Conservation (phyloP, 1,140 invertebrate species). For the Aculops lycopersici region DNA sequence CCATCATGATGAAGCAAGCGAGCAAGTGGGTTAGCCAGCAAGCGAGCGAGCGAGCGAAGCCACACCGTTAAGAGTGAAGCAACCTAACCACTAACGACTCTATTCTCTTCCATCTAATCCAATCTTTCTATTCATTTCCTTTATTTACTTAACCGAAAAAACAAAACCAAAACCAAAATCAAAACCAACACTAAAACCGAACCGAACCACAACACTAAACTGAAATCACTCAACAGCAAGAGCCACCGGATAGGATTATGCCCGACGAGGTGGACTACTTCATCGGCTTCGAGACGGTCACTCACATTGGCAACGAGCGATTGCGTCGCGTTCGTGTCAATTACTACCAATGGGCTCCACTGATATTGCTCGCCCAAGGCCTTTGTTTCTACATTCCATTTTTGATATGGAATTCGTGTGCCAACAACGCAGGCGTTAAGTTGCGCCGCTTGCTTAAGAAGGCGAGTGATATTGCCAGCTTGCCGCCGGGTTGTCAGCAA, state of each 20-base stretch:
- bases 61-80: too few species aligned
- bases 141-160: too few species aligned
- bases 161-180: too few species aligned
- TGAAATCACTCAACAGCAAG: too few species aligned
- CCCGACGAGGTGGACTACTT: slow-evolving; percentile 13
- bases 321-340: slow-evolving; percentile 14
- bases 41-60: too few species aligned
- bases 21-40: too few species aligned
- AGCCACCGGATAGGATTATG: slow-evolving; percentile 11
- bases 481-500: slow-evolving; percentile 17
- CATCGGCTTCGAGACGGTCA: slow-evolving; percentile 9
- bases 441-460: slow-evolving; percentile 15
- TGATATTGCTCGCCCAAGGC: slow-evolving; percentile 22
- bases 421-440: slow-evolving; percentile 16
- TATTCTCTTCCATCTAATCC: too few species aligned
- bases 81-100: too few species aligned
- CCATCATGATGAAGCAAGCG: too few species aligned
- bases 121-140: too few species aligned
- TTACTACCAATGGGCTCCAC: slow-evolving; percentile 25
- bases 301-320: slow-evolving; percentile 11
- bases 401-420: slow-evolving; percentile 20
- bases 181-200: too few species aligned
- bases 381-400: slow-evolving; percentile 23
- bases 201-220: too few species aligned
- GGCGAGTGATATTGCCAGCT: slow-evolving; percentile 14